Base-by-base conservation (phyloP, 2,888 invertebrate genomes). In the Philhelius pedissequus region DNA sequence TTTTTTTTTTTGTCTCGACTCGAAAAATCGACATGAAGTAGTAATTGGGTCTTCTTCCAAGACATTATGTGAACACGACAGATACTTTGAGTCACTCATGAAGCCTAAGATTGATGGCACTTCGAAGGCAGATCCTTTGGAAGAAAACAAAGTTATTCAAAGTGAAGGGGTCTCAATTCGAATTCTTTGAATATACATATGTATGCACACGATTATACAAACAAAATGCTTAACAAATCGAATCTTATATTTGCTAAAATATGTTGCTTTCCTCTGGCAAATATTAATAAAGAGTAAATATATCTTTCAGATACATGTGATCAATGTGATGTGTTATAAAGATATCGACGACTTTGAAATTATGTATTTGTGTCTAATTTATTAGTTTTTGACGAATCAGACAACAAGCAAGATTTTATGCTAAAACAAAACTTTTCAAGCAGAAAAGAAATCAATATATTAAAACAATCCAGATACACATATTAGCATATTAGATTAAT, bases 401-500 rank as follows among this genome's bases (percentile, higher is more conserved):
- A 11, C 18, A 45, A 43, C 40, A 40, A 48, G 69, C 38, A 35
- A 77, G 70, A 32, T 64, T 64, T 50, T 83, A 74, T 83, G 68
- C 74, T 64, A 83, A 79, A 27, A 30, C 0, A 2, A 22, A 22
- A 48, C 4, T 20, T 11, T 45, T 48, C 11, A 22, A 13, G 5
- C 13, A 48, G 11, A 22, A 2, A 32, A 32, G 18, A 50, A 38
- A 32, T 52, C 11, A 40, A 62, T 22, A 62, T 22, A 69, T 48
- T 50, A 70, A 68, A 35, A 75, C 66, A 58, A 66, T 75, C 75
- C 64, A 71, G 52, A 71, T 20, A n/a, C n/a, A n/a, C n/a, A 48
- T 62, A 80, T 84, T 84, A 84, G 84, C 60, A 52, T 60, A 48
- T 60, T 50, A 70, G 68, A 84, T 84, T 84, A 84, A 84, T 84